A percentile compares a stretch with the other conserved stretches of the same genome.
Conservation (phyloP, 2,113 vertebrate genomes). For the Semnornis frantzii region DNA sequence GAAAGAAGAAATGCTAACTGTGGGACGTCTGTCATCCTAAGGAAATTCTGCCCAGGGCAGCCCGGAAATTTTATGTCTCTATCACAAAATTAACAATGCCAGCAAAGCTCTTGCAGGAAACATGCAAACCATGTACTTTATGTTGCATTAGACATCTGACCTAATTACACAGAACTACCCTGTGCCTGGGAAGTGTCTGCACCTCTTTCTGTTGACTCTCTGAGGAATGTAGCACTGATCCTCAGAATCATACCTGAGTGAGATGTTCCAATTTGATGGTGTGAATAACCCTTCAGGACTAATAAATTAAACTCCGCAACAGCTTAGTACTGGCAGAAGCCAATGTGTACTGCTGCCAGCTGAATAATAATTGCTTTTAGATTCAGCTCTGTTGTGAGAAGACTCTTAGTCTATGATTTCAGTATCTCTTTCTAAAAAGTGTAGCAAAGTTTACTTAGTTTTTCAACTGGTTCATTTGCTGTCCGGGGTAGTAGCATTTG, state of each 20-base stretch:
- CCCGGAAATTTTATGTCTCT: not conserved
- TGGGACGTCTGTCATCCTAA: not conserved
- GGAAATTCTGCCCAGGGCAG: not conserved
- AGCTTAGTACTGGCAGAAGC: not conserved
- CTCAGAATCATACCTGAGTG: conserved; percentile 38
- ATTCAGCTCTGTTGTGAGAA: not conserved
- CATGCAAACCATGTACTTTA: not conserved
- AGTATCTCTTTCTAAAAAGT: not conserved
- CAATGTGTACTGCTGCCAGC: conserved; percentile 29
- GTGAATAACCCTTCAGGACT: conserved; percentile 25
- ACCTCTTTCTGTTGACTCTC: not conserved
- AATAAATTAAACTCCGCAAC: conserved; percentile 14
- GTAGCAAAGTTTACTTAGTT: not conserved
- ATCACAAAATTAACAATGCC: not conserved
- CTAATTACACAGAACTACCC: not conserved
- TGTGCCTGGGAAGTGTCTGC: not conserved
- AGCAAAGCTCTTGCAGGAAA: not conserved
- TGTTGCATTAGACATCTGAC: not conserved
- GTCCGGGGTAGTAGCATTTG: not conserved
- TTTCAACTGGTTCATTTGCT: not conserved
- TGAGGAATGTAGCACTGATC: not conserved
- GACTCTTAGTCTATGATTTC: not conserved
- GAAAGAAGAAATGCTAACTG: not conserved
- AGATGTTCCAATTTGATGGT: conserved; percentile 31
- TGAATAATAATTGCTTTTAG: not conserved